Conservation (phyloP, 2,888 invertebrate genomes). For the Paralinhomoeus sp. region DNA sequence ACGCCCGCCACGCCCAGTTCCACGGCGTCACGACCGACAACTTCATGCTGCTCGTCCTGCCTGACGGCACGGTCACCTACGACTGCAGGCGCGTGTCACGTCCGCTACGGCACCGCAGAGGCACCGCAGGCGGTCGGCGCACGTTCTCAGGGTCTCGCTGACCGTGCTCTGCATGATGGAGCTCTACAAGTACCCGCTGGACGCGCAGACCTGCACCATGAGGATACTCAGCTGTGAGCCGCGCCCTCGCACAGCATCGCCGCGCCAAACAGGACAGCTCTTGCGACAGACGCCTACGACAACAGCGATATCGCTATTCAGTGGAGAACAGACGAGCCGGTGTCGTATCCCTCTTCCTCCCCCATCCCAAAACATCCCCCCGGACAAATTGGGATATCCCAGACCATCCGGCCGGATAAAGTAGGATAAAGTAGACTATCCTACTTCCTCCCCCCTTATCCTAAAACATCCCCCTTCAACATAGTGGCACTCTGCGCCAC, state of each 20-base stretch:
- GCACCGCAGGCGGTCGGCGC: neutral
- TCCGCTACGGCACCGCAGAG: neutral
- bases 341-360: too few species aligned
- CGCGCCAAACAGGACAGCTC: too few species aligned
- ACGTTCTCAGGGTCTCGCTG: slow-evolving; percentile 28
- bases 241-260: neutral
- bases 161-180: slow-evolving; percentile 37
- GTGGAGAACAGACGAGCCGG: neutral
- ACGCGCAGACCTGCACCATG: slow-evolving; percentile 32
- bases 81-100: slow-evolving; percentile 8
- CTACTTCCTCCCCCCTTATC: too few species aligned
- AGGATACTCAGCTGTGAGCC: slow-evolving; percentile 33
- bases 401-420: too few species aligned
- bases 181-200: slow-evolving; percentile 32
- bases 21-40: slow-evolving; percentile 22
- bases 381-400: too few species aligned
- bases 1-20: slow-evolving; percentile 16
- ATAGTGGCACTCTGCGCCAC: too few species aligned
- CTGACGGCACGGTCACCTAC: slow-evolving; percentile 21
- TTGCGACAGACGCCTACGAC: neutral
- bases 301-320: neutral
- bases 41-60: slow-evolving; percentile 22
- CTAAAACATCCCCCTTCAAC: too few species aligned
- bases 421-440: too few species aligned
- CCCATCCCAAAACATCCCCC: too few species aligned